These are phyloP conservation scores for Discoglossus pictus DNA, from an alignment of 2,797 vertebrate species.

Conservation along the genomic window DNA sequence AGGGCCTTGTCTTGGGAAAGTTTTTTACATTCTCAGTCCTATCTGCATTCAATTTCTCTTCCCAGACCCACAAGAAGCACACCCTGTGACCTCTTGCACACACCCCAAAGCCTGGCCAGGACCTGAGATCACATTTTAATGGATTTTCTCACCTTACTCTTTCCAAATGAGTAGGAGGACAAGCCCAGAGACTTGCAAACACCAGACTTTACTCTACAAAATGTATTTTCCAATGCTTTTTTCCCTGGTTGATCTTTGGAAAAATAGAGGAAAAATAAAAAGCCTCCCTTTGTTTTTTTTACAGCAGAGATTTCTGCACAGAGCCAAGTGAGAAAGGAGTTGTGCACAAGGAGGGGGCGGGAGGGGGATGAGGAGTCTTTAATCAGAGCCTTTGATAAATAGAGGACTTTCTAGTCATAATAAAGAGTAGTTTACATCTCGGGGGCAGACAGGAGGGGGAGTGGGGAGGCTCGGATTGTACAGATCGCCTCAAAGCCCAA, in stretches of 20 bases:
- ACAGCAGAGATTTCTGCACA: slow-evolving; percentile 32
- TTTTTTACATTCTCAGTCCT: not conserved
- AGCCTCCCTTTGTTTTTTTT: not conserved
- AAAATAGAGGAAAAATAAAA: slow-evolving; percentile 31
- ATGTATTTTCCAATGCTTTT: slow-evolving; percentile 57
- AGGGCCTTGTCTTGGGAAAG: not conserved
- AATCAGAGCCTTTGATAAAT: slow-evolving; percentile 69
- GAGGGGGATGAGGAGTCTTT: slow-evolving; percentile 52
- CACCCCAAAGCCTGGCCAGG: slow-evolving; percentile 29
- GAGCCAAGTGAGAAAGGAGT: slow-evolving; percentile 60
- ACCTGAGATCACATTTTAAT: slow-evolving; percentile 44
- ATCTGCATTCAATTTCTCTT: not conserved
- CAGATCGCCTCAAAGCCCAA: slow-evolving; percentile 63
- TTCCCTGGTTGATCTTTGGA: slow-evolving; percentile 31
- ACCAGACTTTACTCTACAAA: slow-evolving; percentile 55
- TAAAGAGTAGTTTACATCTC: slow-evolving; percentile 65
- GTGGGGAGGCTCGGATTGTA: slow-evolving; percentile 63
- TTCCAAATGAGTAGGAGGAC: slow-evolving; percentile 63
- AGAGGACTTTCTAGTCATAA: slow-evolving; percentile 74
- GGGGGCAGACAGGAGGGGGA: slow-evolving; percentile 49
- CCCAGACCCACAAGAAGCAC: not conserved
- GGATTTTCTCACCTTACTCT: slow-evolving; percentile 51
- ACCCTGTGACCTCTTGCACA: slow-evolving; percentile 36
- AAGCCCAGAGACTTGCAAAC: slow-evolving; percentile 56
- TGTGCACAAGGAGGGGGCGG: slow-evolving; percentile 52